Percentiles rank a stretch among this genome's conserved stretches.
These are phyloP conservation scores for Pandemis corylana DNA, from an alignment of 2,888 invertebrate genomes.

Conservation along the genomic window DNA sequence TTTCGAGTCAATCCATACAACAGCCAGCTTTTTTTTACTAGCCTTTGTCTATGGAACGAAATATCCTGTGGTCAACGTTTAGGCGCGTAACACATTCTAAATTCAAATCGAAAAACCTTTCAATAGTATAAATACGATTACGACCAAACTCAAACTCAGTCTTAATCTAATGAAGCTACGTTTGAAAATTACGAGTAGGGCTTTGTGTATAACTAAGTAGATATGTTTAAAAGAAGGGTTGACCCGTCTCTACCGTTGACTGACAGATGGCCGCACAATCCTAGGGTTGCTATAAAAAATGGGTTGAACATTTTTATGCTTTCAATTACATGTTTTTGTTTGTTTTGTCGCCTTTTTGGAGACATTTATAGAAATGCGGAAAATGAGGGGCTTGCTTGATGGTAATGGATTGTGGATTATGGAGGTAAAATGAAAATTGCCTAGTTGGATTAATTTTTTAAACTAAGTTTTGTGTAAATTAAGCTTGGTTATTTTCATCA, in stretches of 20 bases:
- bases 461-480: too few relatives aligned
- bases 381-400: not conserved
- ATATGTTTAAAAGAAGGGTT: slow-evolving; percentile 38
- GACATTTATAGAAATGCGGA: not conserved
- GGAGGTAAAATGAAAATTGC: too few relatives aligned
- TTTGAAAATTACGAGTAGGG: not conserved
- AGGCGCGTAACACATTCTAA: slow-evolving; percentile 33
- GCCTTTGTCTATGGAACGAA: slow-evolving; percentile 12
- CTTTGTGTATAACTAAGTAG: slow-evolving; percentile 19
- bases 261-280: slow-evolving; percentile 39
- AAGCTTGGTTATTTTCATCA: too few relatives aligned
- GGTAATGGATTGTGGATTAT: not conserved
- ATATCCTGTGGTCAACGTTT: slow-evolving; percentile 29
- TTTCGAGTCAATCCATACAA: not conserved
- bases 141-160: not conserved
- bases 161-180: not conserved
- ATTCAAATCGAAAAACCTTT: slow-evolving; percentile 31
- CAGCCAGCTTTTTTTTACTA: not conserved
- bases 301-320: slow-evolving; percentile 31
- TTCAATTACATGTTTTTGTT: slow-evolving; percentile 37
- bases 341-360: slow-evolving; percentile 35
- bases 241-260: slow-evolving; percentile 41
- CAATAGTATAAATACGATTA: slow-evolving; percentile 11
- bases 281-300: slow-evolving; percentile 38
- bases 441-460: too few relatives aligned